A percentile compares a stretch with the other conserved stretches of the same genome.
Conservation (phyloP, 2,797 vertebrate species). For the Pangasius macronema region DNA sequence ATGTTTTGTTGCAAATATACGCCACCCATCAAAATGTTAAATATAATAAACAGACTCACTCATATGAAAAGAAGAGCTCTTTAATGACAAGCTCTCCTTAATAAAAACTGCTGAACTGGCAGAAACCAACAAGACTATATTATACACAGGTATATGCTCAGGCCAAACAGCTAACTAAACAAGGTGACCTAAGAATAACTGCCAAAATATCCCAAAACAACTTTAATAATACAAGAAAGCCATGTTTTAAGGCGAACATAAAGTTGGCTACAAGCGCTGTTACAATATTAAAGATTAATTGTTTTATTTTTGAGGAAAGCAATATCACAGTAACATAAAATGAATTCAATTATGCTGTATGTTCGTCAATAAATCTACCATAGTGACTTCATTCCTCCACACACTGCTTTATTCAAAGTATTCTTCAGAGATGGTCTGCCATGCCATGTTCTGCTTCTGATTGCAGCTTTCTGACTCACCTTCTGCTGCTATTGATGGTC, state of each 20-base stretch:
- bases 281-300: background rate
- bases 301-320: background rate
- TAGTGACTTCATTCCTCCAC: background rate
- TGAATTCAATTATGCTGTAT: background rate
- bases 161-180: background rate
- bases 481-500: background rate
- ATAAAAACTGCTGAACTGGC: background rate
- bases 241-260: background rate
- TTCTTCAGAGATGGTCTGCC: background rate
- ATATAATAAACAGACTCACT: background rate
- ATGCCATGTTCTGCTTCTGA: background rate
- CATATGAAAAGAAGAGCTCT: background rate
- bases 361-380: background rate
- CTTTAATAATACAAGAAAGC: background rate
- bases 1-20: conserved; percentile 1
- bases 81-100: background rate
- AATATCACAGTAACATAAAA: too few relatives aligned
- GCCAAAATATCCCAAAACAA: background rate
- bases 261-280: background rate
- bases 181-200: background rate
- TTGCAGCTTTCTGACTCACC: background rate
- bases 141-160: background rate
- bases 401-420: background rate
- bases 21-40: background rate
- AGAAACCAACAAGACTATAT: background rate